A percentile compares a stretch with the other conserved stretches of the same genome.
Evolutionary conservation across 1,140 invertebrate genomes (phyloP).

Genomic region (Macrosteles quadrilineatus): DNA sequence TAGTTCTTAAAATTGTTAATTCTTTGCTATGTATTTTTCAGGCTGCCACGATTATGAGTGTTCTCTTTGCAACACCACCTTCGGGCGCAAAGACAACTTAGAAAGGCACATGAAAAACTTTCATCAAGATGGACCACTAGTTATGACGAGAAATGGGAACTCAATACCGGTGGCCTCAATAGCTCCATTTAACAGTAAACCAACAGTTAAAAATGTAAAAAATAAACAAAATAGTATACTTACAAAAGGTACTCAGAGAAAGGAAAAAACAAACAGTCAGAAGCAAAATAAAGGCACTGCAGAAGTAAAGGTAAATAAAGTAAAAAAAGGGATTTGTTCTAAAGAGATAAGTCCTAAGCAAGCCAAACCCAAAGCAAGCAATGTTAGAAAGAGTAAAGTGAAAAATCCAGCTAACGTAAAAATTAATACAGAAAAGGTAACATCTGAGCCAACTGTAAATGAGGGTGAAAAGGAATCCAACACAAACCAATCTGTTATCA

Average conservation of each 20-base stretch:
- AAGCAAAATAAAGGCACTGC: not conserved
- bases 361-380: no score
- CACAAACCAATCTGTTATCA: not conserved
- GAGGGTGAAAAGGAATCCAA: no score
- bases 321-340: no score
- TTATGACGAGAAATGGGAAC: not conserved
- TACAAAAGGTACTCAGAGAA: not conserved
- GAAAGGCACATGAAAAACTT: constrained; percentile 63
- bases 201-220: not conserved
- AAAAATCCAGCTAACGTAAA: no score
- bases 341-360: no score
- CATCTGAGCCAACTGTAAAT: no score
- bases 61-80: constrained; percentile 58
- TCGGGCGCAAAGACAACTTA: constrained; percentile 64
- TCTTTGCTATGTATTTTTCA: no score
- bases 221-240: not conserved
- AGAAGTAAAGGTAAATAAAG: no score
- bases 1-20: no score
- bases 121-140: constrained; percentile 53
- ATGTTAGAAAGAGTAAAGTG: no score
- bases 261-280: not conserved
- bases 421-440: no score
- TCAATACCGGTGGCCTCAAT: not conserved
- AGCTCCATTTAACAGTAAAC: not conserved
- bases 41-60: constrained; percentile 53